These are phyloP conservation scores for Saccopteryx bilineata DNA, from an alignment of 2,113 vertebrate species.

Conservation along the genomic window DNA sequence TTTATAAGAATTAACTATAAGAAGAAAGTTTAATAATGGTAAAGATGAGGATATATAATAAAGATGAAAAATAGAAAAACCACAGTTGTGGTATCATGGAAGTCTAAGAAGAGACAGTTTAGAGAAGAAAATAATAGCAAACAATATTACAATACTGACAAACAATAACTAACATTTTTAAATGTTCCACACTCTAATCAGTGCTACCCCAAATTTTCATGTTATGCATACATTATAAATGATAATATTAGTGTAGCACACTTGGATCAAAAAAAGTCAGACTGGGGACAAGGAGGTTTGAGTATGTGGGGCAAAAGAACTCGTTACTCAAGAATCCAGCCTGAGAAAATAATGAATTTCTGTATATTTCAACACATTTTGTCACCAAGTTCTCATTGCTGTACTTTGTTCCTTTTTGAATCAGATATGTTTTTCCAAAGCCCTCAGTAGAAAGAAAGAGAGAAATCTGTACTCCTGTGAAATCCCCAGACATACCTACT, in stretches of 20 bases:
- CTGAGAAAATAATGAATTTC: background rate
- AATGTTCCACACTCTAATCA: background rate
- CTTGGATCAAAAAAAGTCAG: background rate
- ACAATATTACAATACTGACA: background rate
- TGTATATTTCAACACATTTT: background rate
- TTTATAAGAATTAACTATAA: background rate
- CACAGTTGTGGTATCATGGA: background rate
- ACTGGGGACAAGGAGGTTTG: background rate
- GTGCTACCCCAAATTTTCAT: background rate
- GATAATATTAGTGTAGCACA: background rate
- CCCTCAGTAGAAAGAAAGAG: background rate
- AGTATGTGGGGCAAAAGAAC: background rate
- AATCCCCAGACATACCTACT: background rate
- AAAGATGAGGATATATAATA: background rate
- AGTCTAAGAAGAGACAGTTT: background rate
- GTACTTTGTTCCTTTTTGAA: background rate
- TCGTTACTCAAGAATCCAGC: background rate
- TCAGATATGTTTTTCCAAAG: background rate
- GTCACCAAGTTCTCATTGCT: background rate
- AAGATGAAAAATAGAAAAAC: background rate
- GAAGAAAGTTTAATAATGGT: background rate
- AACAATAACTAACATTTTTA: background rate
- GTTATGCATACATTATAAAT: background rate
- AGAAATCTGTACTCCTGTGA: background rate
- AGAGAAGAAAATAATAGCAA: background rate